phyloP scores from a whole-genome alignment of 2,797 vertebrate species.

The Squalus acanthias region DNA sequence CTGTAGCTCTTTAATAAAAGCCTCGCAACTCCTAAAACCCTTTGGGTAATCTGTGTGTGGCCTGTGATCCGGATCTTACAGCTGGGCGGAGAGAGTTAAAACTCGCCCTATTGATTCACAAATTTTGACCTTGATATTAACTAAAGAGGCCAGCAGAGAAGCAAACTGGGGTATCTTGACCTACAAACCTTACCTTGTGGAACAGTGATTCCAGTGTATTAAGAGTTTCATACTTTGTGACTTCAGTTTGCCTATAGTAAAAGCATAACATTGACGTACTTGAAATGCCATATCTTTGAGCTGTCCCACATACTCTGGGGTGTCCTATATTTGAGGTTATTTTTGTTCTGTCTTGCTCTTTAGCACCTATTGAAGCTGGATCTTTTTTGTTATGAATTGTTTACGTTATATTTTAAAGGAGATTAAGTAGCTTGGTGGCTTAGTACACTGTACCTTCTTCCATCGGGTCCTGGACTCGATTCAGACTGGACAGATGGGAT shows the following conservation, averaged over 20 bases:
- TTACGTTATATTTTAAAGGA: background rate
- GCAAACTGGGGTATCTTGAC: background rate
- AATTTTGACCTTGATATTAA: background rate
- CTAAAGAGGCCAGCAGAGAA: background rate
- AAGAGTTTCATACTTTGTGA: background rate
- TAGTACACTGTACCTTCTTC: background rate
- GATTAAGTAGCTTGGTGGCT: background rate
- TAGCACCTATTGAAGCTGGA: background rate
- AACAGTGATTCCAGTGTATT: background rate
- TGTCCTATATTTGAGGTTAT: background rate
- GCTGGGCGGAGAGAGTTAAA: background rate
- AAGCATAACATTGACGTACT: background rate
- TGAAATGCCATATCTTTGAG: background rate
- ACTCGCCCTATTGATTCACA: background rate
- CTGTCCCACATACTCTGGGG: background rate
- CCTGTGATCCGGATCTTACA: too few relatives aligned
- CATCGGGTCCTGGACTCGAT: background rate
- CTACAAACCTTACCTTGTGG: background rate
- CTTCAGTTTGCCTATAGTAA: background rate
- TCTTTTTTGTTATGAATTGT: background rate
- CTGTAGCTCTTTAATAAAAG: too few relatives aligned
- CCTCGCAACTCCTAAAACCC: too few relatives aligned
- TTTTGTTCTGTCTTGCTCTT: background rate
- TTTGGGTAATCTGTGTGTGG: too few relatives aligned
- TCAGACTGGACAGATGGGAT: background rate